Evolutionary conservation across 1,140 invertebrate genomes (phyloP), one percentile per base, ranked within the genome.

Genomic region (Aleiodes sp.): DNA sequence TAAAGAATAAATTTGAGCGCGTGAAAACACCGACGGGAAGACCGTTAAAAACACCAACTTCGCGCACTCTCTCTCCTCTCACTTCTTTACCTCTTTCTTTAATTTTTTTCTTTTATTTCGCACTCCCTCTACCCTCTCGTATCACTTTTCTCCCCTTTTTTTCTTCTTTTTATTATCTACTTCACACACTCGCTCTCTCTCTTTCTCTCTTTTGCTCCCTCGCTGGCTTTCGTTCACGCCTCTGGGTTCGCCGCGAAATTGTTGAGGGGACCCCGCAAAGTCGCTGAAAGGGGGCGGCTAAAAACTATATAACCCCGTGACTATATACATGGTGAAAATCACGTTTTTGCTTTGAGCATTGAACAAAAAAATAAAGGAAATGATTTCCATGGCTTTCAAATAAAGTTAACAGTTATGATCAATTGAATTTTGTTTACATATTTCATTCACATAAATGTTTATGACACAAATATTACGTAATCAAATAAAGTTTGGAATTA

Each of bases 21-120:
- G 72, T 68, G 72, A 73, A 73, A 52, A 52, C 46, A 69, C 69
- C 46, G 68, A 73, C 68, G 63, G 65, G 28, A 46, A 60, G 67
- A 63, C 72, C 72, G 72, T 73, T 73, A 73, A 73, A 71, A n/a
- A n/a, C n/a, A n/a, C n/a, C n/a, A n/a, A 70, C 68, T 65, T 69
- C 61, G 67, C n/a, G n/a, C n/a, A 69, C 59, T 68, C 65, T 52
- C 39, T 64, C 21, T 14, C 39, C 9, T 16, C 35, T 61, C 68
- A 63, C 29, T 37, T 62, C 52, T 43, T 66, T 62, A 60, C 46
- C 39, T 37, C 8, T 26, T 14, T 62, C 9, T 26, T 57, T 61
- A 21, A 31, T 71, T 28, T 66, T 14, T 41, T 57, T 35, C 29
- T n/a, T 52, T 16, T 28, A 7, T 26, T 29, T 60, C 14, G n/a